Evolutionary conservation across 2,797 vertebrate genomes (phyloP).

Genomic region (Crocodylus rhombifer): DNA sequence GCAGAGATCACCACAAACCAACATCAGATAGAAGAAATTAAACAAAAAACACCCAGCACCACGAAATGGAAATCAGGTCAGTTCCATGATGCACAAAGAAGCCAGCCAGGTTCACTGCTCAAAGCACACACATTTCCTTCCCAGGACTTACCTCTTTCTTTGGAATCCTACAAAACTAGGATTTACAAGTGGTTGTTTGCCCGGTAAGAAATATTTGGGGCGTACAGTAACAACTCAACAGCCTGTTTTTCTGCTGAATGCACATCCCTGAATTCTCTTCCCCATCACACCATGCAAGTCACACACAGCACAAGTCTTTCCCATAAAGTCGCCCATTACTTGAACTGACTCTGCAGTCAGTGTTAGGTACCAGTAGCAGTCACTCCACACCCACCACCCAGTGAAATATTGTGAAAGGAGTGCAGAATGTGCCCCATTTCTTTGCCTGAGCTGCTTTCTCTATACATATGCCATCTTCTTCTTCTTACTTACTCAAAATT

Average conservation of each 20-base stretch:
- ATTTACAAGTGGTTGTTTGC: background rate
- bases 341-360: background rate
- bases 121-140: background rate
- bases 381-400: background rate
- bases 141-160: rapidly evolving
- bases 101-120: background rate
- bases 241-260: background rate
- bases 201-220: background rate
- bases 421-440: rapidly evolving
- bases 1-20: background rate
- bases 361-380: background rate
- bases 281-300: background rate
- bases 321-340: rapidly evolving
- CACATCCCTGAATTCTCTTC: background rate
- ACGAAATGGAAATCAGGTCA: background rate
- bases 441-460: rapidly evolving
- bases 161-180: background rate
- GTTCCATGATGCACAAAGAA: conserved; percentile 47
- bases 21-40: background rate
- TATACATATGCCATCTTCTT: rapidly evolving
- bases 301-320: background rate
- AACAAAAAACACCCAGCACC: background rate
- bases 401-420: rapidly evolving
- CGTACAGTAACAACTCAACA: rapidly evolving
- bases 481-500: background rate